Conservation (phyloP, 2,797 vertebrate genomes). For the Choloepus didactylus region DNA sequence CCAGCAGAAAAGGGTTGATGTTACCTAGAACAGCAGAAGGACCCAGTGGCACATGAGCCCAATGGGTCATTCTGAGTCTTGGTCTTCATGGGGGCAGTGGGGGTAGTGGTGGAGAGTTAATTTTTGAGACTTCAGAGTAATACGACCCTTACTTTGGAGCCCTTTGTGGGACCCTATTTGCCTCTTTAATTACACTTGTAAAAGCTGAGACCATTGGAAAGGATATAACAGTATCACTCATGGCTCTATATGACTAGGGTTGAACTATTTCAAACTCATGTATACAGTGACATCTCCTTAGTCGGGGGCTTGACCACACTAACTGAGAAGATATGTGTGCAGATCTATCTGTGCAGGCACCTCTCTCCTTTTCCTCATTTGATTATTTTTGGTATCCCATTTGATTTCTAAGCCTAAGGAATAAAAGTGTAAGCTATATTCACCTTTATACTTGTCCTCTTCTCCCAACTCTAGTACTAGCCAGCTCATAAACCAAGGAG, state of each 20-base stretch:
- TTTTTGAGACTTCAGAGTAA: constrained; percentile 6
- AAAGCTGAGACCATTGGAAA: constrained; percentile 4
- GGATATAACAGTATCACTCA: not conserved
- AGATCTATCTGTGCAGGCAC: no score
- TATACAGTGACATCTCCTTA: not conserved
- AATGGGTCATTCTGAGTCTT: not conserved
- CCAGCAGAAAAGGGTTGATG: constrained; percentile 74
- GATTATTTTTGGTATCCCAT: not conserved
- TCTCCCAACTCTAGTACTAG: constrained; percentile 26
- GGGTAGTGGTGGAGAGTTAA: not conserved
- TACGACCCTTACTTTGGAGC: not conserved
- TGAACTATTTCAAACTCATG: not conserved
- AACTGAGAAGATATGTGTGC: not conserved
- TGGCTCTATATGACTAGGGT: not conserved
- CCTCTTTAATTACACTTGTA: constrained; percentile 3
- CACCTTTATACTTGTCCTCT: not conserved
- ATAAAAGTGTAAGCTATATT: constrained; percentile 4
- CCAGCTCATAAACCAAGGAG: not conserved
- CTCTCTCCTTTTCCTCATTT: not conserved
- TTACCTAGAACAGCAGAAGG: not conserved
- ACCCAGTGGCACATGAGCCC: not conserved
- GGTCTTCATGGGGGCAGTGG: not conserved
- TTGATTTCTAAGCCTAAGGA: constrained; percentile 26
- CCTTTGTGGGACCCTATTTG: not conserved
- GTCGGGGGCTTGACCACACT: not conserved